A percentile compares a stretch with the other conserved stretches of the same genome.
Evolutionary conservation across 1,140 invertebrate species (phyloP).

Genomic region (Propsilocerus akamusi): DNA sequence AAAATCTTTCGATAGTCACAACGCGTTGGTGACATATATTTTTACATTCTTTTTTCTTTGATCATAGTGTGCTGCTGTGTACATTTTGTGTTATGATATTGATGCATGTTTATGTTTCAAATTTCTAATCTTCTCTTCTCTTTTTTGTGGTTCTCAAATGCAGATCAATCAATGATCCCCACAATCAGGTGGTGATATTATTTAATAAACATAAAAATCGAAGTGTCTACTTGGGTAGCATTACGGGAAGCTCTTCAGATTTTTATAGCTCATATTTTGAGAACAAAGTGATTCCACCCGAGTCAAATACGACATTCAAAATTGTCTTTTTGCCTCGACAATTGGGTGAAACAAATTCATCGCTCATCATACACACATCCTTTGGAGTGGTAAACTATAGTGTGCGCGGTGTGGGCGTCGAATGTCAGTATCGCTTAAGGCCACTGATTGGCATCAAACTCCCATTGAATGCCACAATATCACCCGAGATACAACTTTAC

Average conservation of each 20-base stretch:
- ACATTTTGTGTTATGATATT: neutral
- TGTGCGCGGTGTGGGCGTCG: slow-evolving; percentile 63
- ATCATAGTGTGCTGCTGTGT: neutral
- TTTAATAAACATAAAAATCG: slow-evolving; percentile 52
- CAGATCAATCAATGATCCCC: slow-evolving; percentile 67
- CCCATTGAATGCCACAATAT: slow-evolving; percentile 80
- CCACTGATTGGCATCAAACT: slow-evolving; percentile 77
- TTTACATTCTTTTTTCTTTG: neutral
- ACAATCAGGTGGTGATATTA: slow-evolving; percentile 58
- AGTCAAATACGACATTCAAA: slow-evolving; percentile 86
- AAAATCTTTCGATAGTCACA: neutral
- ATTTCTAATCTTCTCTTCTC: neutral
- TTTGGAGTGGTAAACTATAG: slow-evolving; percentile 60
- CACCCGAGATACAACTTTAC: slow-evolving; percentile 78
- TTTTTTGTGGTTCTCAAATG: too few relatives aligned
- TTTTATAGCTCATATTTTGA: slow-evolving; percentile 88
- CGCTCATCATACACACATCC: slow-evolving; percentile 84
- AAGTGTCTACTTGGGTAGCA: slow-evolving; percentile 65
- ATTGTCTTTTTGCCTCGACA: slow-evolving; percentile 85
- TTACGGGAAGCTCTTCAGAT: slow-evolving; percentile 70
- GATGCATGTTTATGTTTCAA: neutral
- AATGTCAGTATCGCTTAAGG: slow-evolving; percentile 73
- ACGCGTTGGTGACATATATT: neutral
- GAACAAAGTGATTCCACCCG: slow-evolving; percentile 75
- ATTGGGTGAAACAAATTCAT: slow-evolving; percentile 72